Base-by-base conservation (phyloP, 2,797 vertebrate genomes). In the Eospalax fontanierii region DNA sequence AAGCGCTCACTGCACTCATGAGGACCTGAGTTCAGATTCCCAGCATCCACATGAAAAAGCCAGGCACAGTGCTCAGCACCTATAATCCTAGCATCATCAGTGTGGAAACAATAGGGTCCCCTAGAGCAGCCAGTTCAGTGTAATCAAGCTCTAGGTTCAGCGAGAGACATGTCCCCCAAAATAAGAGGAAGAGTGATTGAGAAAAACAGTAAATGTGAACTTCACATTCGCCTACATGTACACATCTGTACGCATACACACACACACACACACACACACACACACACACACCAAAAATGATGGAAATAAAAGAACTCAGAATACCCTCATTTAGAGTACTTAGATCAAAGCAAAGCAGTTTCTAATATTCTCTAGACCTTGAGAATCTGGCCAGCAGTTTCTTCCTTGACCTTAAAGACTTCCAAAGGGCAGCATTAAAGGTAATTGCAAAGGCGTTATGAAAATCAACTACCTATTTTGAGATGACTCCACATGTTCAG, bases 371-470 rank as follows among this genome's bases (percentile, higher is more conserved):
- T 63, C 71, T 12, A 18, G 30, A 57, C 75, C 57, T 38, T 79
- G 68, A 6, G 26, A 50, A 90, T 79, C 91, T 93, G 81, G 90
- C 94, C 84, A 70, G 35, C 61, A 26, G 68, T 83, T 35, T 88
- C 75, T 89, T 43, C 26, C 43, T 86, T 93, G 93, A 94, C 93
- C 93, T 90, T 90, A 91, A 91, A 81, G 70, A 89, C 84, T 82
- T 88, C 92, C 59, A 95, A 96, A 94, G 81, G 93, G 35, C 89
- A 92, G 68, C 46, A 73, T 70, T 85, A 95, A 71, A 40, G 30
- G 21, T 89, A 95, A 97, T 40, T 54, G 97, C 54, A 73, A 88
- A 96, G 73, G 93, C 95, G 70, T 97, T 91, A 96, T 86, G 87
- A 78, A 97, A 96, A 93, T 82, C 93, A 87, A 85, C 75, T 38